Evolutionary conservation across 2,797 vertebrate genomes (phyloP).

Genomic region (Cebuella pygmaea): DNA sequence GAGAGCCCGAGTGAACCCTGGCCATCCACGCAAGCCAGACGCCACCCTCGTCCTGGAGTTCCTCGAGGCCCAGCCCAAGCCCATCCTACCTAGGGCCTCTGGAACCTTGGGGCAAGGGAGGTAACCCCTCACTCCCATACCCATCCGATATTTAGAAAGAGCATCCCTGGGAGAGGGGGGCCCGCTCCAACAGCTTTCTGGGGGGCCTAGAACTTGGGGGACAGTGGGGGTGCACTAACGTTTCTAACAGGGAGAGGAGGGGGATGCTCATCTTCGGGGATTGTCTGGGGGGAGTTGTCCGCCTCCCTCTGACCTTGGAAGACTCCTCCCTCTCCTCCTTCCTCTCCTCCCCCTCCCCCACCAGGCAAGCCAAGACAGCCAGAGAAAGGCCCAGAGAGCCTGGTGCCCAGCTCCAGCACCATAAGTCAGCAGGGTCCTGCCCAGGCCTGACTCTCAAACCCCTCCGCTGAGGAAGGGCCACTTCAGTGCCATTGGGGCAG

Average conservation of each 20-base stretch:
- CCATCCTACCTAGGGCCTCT: neutral
- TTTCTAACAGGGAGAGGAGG: neutral
- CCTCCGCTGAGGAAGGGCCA: neutral
- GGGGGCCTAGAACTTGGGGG: neutral
- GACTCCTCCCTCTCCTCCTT: neutral
- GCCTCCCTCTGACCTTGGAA: neutral
- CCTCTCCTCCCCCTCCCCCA: neutral
- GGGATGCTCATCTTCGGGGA: neutral
- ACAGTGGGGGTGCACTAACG: neutral
- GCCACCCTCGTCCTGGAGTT: neutral
- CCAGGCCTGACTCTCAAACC: constrained; percentile 67
- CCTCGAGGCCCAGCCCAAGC: neutral
- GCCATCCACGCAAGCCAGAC: accelerated
- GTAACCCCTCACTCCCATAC: neutral
- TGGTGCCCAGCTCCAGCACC: neutral
- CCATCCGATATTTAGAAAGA: neutral
- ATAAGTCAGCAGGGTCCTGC: constrained; percentile 69
- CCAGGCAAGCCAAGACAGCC: neutral
- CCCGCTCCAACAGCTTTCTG: neutral
- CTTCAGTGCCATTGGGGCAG: neutral
- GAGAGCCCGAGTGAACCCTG: neutral
- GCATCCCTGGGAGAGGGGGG: neutral
- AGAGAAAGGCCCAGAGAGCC: neutral
- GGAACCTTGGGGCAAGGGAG: neutral
- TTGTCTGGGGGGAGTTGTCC: neutral